Evolutionary conservation across 2,888 invertebrate genomes (phyloP).

Genomic region (Theretra japonica): DNA sequence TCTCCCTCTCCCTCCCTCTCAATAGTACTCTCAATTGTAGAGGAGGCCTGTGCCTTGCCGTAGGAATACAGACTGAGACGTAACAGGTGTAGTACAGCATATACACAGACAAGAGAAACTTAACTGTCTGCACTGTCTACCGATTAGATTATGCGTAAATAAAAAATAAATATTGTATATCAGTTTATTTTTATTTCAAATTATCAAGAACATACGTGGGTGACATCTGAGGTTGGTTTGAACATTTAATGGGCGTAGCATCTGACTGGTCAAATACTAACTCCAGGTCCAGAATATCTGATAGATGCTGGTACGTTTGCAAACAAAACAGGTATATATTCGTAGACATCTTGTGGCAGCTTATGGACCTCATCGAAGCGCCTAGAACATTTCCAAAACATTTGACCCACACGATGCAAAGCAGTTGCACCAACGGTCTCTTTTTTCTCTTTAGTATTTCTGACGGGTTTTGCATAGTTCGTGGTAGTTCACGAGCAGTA

Average conservation of each 20-base stretch:
- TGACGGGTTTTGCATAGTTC: constrained; percentile 46
- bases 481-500: constrained; percentile 57
- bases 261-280: constrained; percentile 14
- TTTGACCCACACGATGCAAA: constrained; percentile 59
- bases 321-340: constrained; percentile 65
- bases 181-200: constrained; percentile 12
- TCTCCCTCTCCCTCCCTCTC: no score
- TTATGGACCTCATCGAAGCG: constrained; percentile 54
- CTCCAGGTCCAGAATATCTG: constrained; percentile 51
- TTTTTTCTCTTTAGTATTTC: constrained; percentile 42
- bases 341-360: constrained; percentile 60
- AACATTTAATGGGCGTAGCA: not conserved
- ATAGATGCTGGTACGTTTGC: constrained; percentile 56
- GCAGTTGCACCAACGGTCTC: constrained; percentile 52
- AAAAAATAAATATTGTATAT: not conserved
- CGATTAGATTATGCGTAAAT: not conserved
- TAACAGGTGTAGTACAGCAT: no score
- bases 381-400: constrained; percentile 58
- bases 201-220: not conserved
- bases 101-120: no score
- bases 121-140: no score
- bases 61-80: no score
- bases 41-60: no score
- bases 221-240: not conserved
- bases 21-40: no score